Evolutionary conservation across 2,797 vertebrate genomes (phyloP).

Genomic region (Avahi laniger): DNA sequence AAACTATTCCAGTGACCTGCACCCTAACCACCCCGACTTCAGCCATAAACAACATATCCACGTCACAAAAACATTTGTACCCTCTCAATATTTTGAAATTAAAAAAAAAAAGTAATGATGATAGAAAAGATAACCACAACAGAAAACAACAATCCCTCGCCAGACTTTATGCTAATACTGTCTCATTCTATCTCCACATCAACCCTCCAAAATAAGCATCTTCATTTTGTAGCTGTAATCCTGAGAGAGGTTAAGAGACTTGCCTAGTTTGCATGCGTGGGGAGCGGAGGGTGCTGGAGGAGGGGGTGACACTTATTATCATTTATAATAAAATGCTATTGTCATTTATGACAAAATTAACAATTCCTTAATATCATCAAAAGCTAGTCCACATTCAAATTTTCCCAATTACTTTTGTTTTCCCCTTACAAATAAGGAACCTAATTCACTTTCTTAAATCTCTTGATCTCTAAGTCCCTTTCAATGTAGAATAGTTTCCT

Average conservation of each 20-base stretch:
- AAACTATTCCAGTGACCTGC: neutral
- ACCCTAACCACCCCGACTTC: neutral
- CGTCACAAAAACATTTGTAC: neutral
- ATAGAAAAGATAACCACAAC: neutral
- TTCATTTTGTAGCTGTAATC: neutral
- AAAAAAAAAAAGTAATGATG: neutral
- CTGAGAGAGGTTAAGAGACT: neutral
- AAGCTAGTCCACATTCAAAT: neutral
- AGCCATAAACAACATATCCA: neutral
- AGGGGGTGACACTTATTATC: neutral
- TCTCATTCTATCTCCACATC: neutral
- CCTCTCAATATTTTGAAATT: neutral
- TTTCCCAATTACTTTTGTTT: neutral
- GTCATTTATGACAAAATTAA: neutral
- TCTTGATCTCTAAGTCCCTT: neutral
- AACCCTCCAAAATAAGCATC: neutral
- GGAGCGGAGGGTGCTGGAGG: accelerated
- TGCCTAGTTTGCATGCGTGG: neutral
- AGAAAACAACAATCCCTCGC: accelerated
- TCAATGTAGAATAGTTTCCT: neutral
- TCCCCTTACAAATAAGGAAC: neutral
- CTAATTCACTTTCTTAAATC: neutral
- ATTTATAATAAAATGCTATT: neutral
- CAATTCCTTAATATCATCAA: neutral
- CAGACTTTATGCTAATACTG: neutral